These are phyloP conservation scores for Pipistrellus pipistrellus DNA, from an alignment of 2,797 vertebrate genomes.

Conservation along the genomic window DNA sequence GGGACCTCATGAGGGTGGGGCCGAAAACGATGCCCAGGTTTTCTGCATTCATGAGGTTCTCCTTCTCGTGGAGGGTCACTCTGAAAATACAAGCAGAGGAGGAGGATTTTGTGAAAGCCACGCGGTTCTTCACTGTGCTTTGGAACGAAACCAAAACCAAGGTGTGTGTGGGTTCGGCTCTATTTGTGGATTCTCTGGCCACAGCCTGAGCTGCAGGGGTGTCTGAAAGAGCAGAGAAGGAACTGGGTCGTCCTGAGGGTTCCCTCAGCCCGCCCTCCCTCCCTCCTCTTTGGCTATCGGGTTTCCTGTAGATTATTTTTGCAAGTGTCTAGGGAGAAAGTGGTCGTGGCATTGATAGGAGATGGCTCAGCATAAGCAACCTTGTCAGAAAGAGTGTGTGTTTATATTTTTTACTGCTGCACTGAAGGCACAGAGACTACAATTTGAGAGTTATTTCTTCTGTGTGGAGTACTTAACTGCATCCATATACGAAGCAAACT, in stretches of 20 bases:
- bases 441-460: not conserved
- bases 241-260: not conserved
- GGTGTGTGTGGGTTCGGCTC: not conserved
- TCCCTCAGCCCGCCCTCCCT: not conserved
- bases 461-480: conserved; percentile 59
- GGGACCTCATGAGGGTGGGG: conserved; percentile 97
- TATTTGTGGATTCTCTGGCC: not conserved
- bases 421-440: not conserved
- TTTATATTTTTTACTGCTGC: not conserved
- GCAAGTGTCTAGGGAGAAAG: not conserved
- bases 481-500: conserved; percentile 29
- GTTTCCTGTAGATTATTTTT: not conserved
- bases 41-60: conserved; percentile 98
- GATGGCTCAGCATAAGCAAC: not conserved
- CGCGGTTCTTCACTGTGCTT: not conserved
- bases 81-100: conserved; percentile 86
- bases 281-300: not conserved
- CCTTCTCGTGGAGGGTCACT: conserved; percentile 96
- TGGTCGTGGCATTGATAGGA: not conserved
- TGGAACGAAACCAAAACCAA: not conserved
- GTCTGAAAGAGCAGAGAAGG: not conserved
- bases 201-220: not conserved
- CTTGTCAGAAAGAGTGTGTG: not conserved
- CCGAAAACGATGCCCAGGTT: conserved; percentile 99
- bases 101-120: not conserved